A percentile compares a stretch with the other conserved stretches of the same genome.
Conservation (phyloP, 53 echinoderm and acorn worm species). For the Henricia sp. region DNA sequence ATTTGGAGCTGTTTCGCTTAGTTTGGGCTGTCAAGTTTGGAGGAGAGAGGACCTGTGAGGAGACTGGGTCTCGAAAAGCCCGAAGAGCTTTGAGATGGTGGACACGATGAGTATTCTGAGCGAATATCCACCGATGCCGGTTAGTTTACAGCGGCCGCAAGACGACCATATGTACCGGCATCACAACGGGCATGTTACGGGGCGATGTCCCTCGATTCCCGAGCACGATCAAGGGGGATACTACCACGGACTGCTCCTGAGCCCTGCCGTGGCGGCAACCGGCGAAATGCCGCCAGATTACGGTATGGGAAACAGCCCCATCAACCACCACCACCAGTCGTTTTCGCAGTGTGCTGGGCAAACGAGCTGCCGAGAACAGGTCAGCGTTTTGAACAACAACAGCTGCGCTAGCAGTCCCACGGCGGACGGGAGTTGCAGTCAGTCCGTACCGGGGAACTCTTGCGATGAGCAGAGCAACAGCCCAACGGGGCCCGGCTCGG, state of each 20-base stretch:
- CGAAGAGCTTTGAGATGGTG: neutral
- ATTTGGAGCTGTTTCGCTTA: neutral
- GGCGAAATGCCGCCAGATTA: conserved; percentile 65
- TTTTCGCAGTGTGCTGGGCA: conserved; percentile 45
- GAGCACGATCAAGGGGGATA: conserved; percentile 50
- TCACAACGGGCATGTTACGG: conserved; percentile 39
- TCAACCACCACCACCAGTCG: conserved; percentile 17
- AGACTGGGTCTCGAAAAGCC: too few species aligned
- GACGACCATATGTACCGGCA: conserved; percentile 60
- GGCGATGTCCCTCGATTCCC: conserved; percentile 39
- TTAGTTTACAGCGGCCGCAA: conserved; percentile 58
- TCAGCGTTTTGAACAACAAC: neutral
- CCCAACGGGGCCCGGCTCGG: conserved; percentile 16
- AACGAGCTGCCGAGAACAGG: conserved; percentile 22
- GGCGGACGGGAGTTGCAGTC: conserved; percentile 45
- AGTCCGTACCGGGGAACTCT: conserved; percentile 36
- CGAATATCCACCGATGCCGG: conserved; percentile 58
- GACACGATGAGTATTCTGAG: conserved; percentile 61
- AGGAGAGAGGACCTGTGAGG: neutral
- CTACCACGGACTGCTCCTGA: conserved; percentile 50
- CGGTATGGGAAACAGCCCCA: conserved; percentile 19
- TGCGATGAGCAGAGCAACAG: conserved; percentile 54
- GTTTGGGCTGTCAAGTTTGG: neutral
- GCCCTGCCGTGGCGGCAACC: conserved; percentile 56
- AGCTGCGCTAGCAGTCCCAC: conserved; percentile 54